Conservation (phyloP, 2,888 invertebrate species). For the Leistus spinibarbis region DNA sequence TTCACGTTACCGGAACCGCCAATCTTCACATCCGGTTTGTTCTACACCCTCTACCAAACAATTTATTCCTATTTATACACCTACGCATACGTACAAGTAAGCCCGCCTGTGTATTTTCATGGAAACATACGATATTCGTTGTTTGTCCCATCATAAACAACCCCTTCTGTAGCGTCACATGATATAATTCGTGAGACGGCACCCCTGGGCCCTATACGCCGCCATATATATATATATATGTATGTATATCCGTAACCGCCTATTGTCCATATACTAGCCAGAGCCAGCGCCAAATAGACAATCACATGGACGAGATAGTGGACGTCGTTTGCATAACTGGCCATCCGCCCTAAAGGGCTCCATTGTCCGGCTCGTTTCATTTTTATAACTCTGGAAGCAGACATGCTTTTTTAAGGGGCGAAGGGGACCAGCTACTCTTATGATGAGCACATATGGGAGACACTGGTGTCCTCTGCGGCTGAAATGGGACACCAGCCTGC, state of each 20-base stretch:
- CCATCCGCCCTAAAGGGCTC: slow-evolving; percentile 51
- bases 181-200: slow-evolving; percentile 54
- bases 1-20: slow-evolving; percentile 15
- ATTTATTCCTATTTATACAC: background rate
- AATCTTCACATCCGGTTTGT: background rate
- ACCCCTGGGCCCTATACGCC: slow-evolving; percentile 48
- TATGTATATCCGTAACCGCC: slow-evolving; percentile 51
- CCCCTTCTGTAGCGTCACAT: slow-evolving; percentile 44
- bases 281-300: slow-evolving; percentile 51
- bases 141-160: slow-evolving; percentile 44
- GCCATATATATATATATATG: slow-evolving; percentile 40
- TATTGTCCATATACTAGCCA: slow-evolving; percentile 50
- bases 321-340: slow-evolving; percentile 56
- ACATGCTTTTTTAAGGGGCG: background rate
- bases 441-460: background rate
- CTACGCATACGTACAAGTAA: background rate
- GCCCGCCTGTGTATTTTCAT: background rate
- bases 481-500: background rate
- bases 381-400: slow-evolving; percentile 47
- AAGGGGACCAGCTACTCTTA: background rate
- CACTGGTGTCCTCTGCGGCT: background rate
- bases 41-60: background rate
- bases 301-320: slow-evolving; percentile 50
- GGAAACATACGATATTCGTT: background rate
- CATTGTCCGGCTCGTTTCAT: slow-evolving; percentile 54